A percentile compares a stretch with the other conserved stretches of the same genome.
Evolutionary conservation across 2,797 vertebrate genomes (phyloP).

Genomic region (Anguilla marmorata): DNA sequence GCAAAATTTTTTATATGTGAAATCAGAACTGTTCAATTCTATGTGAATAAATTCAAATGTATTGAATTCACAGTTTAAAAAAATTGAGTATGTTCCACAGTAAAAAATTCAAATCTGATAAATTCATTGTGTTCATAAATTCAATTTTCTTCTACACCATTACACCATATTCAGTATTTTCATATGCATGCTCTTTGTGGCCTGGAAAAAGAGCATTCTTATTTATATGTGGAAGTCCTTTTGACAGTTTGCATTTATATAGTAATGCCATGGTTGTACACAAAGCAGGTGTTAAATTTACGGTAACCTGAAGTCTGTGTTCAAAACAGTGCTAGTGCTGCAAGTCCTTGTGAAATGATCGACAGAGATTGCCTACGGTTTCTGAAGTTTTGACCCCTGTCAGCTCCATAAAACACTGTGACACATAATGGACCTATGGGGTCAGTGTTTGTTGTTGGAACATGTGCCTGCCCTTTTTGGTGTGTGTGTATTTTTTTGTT

Average conservation of each 20-base stretch:
- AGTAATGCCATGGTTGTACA: background rate
- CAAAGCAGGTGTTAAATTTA: background rate
- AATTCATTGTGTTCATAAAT: too few relatives aligned
- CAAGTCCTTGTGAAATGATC: background rate
- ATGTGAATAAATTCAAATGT: too few relatives aligned
- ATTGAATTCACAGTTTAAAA: too few relatives aligned
- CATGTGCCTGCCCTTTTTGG: constrained; percentile 9
- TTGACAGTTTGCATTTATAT: background rate
- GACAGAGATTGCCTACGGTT: background rate
- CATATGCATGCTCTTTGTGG: background rate
- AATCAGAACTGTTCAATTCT: too few relatives aligned
- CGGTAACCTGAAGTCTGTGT: background rate
- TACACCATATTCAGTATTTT: background rate
- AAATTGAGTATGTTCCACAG: too few relatives aligned
- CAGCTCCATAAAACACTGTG: background rate
- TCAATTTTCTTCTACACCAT: too few relatives aligned
- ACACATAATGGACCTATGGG: background rate
- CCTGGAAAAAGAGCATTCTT: background rate
- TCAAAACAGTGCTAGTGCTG: background rate
- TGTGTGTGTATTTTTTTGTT: background rate
- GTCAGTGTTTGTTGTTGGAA: constrained; percentile 22
- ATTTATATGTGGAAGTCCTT: background rate
- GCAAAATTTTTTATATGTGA: too few relatives aligned
- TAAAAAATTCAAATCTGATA: too few relatives aligned
- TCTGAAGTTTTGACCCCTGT: constrained; percentile 11